phyloP scores from a whole-genome alignment of 2,888 invertebrate species.

The Drosophila kambysellisi region DNA sequence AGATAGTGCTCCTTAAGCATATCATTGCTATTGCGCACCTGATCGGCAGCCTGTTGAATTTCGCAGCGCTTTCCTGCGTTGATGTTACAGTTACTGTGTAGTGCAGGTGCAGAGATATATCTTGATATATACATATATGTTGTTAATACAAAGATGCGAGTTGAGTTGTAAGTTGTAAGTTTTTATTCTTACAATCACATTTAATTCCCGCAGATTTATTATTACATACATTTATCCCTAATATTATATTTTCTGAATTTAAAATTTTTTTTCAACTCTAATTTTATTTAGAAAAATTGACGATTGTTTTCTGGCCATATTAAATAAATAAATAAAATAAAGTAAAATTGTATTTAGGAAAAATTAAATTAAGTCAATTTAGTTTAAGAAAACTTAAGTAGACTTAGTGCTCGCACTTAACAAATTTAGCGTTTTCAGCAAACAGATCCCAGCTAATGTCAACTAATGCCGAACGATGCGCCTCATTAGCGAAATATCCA shows the following conservation, averaged over 20 bases:
- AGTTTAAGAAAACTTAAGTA: background rate
- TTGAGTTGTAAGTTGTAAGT: too few species aligned
- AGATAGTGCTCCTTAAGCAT: slow-evolving; percentile 34
- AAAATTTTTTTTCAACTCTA: background rate
- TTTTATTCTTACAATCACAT: background rate
- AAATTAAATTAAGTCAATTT: background rate
- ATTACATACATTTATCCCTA: background rate
- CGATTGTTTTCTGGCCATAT: background rate
- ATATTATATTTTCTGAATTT: background rate
- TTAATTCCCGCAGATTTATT: background rate
- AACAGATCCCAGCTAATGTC: slow-evolving; percentile 23
- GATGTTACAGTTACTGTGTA: background rate
- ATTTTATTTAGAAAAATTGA: background rate
- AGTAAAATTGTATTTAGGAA: background rate
- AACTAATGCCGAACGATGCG: slow-evolving; percentile 36
- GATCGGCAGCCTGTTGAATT: slow-evolving; percentile 10
- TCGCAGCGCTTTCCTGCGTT: slow-evolving; percentile 4
- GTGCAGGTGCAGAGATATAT: too few species aligned
- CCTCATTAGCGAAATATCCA: slow-evolving; percentile 38
- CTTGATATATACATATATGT: too few species aligned
- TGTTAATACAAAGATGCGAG: too few species aligned
- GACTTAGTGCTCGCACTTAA: slow-evolving; percentile 2
- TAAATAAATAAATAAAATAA: background rate
- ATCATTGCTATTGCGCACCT: slow-evolving; percentile 26
- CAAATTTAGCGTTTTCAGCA: slow-evolving; percentile 4